Evolutionary conservation across 2,888 invertebrate species (phyloP).

Genomic region (Anticlea derivata): DNA sequence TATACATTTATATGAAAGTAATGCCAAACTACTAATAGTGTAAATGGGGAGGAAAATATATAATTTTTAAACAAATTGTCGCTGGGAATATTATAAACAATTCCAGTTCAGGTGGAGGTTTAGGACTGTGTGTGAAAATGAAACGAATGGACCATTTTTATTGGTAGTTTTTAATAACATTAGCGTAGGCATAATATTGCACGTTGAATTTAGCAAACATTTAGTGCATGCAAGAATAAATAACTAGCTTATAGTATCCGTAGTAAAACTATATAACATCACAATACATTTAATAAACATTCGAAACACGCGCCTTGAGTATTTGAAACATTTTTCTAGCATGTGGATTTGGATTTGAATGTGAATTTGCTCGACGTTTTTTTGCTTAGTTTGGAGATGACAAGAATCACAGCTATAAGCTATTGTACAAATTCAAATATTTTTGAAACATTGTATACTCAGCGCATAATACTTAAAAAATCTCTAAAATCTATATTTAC

Average conservation of each 20-base stretch:
- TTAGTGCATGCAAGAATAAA: constrained; percentile 34
- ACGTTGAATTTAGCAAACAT: constrained; percentile 29
- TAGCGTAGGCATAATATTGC: constrained; percentile 31
- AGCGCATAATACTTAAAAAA: constrained; percentile 30
- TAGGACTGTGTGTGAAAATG: too few species aligned
- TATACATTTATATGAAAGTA: too few species aligned
- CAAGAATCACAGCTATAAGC: not conserved
- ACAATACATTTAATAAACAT: constrained; percentile 1
- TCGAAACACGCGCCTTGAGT: too few species aligned
- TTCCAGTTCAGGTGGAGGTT: too few species aligned
- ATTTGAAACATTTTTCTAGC: too few species aligned
- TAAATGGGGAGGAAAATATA: too few species aligned
- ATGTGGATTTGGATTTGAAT: too few species aligned
- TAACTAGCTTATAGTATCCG: constrained; percentile 18
- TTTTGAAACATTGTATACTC: not conserved
- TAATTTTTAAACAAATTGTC: too few species aligned
- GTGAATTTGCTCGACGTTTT: too few species aligned
- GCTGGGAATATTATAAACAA: too few species aligned
- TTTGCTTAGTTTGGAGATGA: too few species aligned
- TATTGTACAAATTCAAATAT: not conserved
- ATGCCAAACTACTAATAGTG: too few species aligned
- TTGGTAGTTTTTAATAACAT: constrained; percentile 24
- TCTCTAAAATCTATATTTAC: constrained; percentile 50
- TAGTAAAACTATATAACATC: not conserved
- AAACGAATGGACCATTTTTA: constrained; percentile 16